Base-by-base conservation (phyloP, 2,797 vertebrate genomes). In the Micropoecilia bifurca region DNA sequence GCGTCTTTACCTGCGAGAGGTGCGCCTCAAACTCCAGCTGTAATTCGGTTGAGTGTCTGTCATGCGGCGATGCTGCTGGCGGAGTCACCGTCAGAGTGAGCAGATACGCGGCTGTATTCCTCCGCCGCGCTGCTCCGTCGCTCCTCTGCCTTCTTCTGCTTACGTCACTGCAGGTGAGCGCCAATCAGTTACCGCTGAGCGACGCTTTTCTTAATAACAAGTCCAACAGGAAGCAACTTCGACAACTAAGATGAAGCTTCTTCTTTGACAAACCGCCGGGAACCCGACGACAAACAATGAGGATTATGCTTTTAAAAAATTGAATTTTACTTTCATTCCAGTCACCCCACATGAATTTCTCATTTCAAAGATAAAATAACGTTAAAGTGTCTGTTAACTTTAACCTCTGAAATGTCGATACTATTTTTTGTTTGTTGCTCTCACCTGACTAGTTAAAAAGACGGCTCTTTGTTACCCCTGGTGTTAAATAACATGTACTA, bases 91-190 rank as follows among this genome's bases (percentile, higher is more conserved):
- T 71, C 80, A 53, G 61, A 55, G 2, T 4, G 57, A 41, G 53
- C 28, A 5, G n/a, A 73, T 10, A 30, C 69, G 59, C 73, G 50
- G 80, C 78, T 47, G 66, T 33, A 20, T 22, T 87, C 77, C 84
- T 81, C 48, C 69, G 48, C 87, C 75, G 55, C 45, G 1, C 81
- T 84, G 76, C 57, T 66, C 73, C n/a, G 10, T 82, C 85, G 85
- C 86, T 84, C 69, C 78, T 80, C 63, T 30, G 39, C 53, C 39
- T 7, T 16, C 53, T 80, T 1, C 45, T 7, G 73, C 13, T 30
- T 46, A 90, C 93, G 93, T 94, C 93, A 94, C 83, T 0, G 76
- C 95, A 96, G 95, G 95, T 96, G 89, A 91, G 88, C 0, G 71
- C 74, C 86, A 66, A 43, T 55, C 91, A 85, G 1, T 79, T 80